These are phyloP conservation scores for Cyprinodon diabolis DNA, from an alignment of 2,797 vertebrate species.

Conservation along the genomic window DNA sequence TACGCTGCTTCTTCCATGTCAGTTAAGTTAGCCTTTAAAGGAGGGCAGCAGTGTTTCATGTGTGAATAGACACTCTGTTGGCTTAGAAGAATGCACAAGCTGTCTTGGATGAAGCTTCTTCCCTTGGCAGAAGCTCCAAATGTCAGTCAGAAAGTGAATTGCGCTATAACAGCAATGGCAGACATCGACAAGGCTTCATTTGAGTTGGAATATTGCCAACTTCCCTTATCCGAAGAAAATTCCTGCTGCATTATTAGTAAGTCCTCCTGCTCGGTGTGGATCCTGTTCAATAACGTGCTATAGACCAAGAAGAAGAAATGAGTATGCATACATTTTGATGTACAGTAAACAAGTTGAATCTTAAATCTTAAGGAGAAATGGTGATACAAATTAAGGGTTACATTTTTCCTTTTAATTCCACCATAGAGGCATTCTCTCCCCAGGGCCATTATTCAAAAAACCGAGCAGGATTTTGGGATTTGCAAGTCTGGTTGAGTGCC, in stretches of 20 bases:
- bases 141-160: constrained; percentile 63
- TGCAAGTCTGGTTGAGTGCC: constrained; percentile 71
- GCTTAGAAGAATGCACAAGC: constrained; percentile 54
- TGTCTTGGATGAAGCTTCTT: constrained; percentile 59
- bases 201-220: constrained; percentile 51
- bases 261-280: constrained; percentile 37
- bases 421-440: constrained; percentile 62
- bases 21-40: constrained; percentile 45
- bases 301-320: constrained; percentile 57
- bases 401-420: constrained; percentile 54
- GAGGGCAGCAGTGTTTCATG: constrained; percentile 58
- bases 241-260: constrained; percentile 53
- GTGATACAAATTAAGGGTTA: constrained; percentile 50
- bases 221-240: constrained; percentile 27
- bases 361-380: constrained; percentile 37
- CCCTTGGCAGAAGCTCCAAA: constrained; percentile 36
- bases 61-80: constrained; percentile 67
- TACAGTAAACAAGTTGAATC: constrained; percentile 27
- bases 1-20: constrained; percentile 40
- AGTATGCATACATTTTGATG: constrained; percentile 20
- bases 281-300: constrained; percentile 44
- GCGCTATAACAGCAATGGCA: constrained; percentile 66
- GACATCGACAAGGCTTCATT: constrained; percentile 67
- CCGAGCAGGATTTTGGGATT: constrained; percentile 71
- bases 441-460: constrained; percentile 59